A percentile compares a stretch with the other conserved stretches of the same genome.
These are phyloP conservation scores for Thamnaconus septentrionalis DNA, from an alignment of 2,113 vertebrate genomes.

Conservation along the genomic window DNA sequence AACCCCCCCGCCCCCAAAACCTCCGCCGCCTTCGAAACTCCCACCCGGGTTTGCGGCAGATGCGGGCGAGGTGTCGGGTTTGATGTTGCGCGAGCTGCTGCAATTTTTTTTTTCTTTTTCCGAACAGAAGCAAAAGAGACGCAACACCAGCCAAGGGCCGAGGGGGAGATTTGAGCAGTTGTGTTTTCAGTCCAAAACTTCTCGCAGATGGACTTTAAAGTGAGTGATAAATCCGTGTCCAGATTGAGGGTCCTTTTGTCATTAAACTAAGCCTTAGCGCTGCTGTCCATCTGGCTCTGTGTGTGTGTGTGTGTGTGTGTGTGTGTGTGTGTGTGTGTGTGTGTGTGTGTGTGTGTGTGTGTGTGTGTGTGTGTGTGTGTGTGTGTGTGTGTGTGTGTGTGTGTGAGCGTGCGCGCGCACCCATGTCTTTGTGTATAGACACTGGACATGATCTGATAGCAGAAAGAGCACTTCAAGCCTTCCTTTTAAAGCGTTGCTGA, in stretches of 20 bases:
- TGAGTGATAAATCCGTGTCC: slow-evolving; percentile 77
- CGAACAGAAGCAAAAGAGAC: not conserved
- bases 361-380: slow-evolving; percentile 42
- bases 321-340: slow-evolving; percentile 32
- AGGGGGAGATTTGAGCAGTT: slow-evolving; percentile 54
- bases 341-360: slow-evolving; percentile 40
- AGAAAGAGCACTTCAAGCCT: slow-evolving; percentile 53
- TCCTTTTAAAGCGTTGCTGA: slow-evolving; percentile 73
- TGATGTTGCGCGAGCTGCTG: not conserved
- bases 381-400: slow-evolving; percentile 39
- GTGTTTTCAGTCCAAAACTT: slow-evolving; percentile 67
- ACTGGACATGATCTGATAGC: slow-evolving; percentile 56
- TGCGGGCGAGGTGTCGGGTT: slow-evolving; percentile 25
- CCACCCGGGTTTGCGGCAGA: slow-evolving; percentile 44
- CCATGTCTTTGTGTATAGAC: slow-evolving; percentile 45
- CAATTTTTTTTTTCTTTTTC: no score
- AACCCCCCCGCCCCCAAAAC: slow-evolving; percentile 6
- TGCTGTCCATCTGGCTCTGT: slow-evolving; percentile 75
- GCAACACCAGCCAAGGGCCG: slow-evolving; percentile 45
- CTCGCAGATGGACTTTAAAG: slow-evolving; percentile 78
- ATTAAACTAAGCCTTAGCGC: slow-evolving; percentile 78
- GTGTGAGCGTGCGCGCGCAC: slow-evolving; percentile 24
- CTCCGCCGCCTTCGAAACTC: no score
- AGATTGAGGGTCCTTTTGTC: slow-evolving; percentile 79
- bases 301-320: slow-evolving; percentile 44